These are phyloP conservation scores for Galerucella calmariensis DNA, from an alignment of 2,888 invertebrate genomes.

Conservation along the genomic window DNA sequence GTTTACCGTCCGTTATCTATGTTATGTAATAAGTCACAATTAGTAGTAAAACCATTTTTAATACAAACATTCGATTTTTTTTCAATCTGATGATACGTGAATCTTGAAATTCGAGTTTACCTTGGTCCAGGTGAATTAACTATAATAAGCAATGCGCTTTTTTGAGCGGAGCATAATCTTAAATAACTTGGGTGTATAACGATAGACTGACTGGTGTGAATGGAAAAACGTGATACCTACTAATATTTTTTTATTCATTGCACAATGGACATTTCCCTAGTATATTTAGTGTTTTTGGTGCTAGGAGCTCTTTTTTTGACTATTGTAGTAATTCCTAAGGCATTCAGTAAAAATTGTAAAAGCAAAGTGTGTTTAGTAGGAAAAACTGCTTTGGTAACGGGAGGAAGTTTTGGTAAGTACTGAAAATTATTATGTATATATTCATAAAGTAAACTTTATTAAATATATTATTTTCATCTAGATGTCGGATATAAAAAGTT, in stretches of 20 bases:
- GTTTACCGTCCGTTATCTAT: no score
- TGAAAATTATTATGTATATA: background rate
- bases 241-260: background rate
- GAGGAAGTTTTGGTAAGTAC: conserved; percentile 55
- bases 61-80: background rate
- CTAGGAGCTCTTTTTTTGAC: background rate
- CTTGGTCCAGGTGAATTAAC: background rate
- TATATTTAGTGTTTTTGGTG: background rate
- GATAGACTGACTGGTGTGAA: background rate
- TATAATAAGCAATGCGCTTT: background rate
- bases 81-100: background rate
- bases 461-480: no score
- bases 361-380: conserved; percentile 53
- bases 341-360: conserved; percentile 17
- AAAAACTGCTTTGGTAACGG: conserved; percentile 60
- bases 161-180: background rate
- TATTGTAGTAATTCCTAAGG: background rate
- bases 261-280: background rate
- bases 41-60: no score
- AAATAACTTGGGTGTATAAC: background rate
- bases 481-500: no score
- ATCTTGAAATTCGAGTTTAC: background rate
- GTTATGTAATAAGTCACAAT: no score
- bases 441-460: no score
- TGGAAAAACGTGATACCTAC: background rate